phyloP scores from a whole-genome alignment of 1,140 invertebrate genomes.

The Nasonia vitripennis region DNA sequence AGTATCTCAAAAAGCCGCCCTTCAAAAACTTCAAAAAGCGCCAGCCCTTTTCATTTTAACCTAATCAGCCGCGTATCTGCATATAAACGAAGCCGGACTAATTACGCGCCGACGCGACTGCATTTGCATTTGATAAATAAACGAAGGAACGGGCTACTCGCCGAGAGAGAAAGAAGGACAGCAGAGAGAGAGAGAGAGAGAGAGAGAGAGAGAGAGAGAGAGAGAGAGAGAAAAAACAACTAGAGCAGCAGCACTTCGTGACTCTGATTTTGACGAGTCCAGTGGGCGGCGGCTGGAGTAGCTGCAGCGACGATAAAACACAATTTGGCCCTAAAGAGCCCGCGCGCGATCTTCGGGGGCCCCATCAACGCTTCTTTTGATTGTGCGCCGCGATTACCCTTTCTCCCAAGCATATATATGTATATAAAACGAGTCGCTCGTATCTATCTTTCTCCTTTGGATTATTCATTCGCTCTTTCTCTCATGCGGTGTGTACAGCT shows the following conservation, averaged over 20 bases:
- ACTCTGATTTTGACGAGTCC: slow-evolving; percentile 52
- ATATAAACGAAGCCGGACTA: slow-evolving; percentile 45
- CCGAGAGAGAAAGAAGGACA: neutral
- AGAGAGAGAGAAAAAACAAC: neutral
- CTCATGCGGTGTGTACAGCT: slow-evolving; percentile 53
- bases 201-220: neutral
- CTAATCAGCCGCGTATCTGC: slow-evolving; percentile 46
- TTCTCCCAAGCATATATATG: neutral
- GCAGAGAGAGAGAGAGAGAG: neutral
- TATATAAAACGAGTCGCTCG: slow-evolving; percentile 10
- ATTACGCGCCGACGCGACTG: slow-evolving; percentile 6
- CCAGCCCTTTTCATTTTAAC: slow-evolving; percentile 20
- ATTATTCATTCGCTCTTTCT: neutral
- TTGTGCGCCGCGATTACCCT: slow-evolving; percentile 37
- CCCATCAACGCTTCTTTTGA: slow-evolving; percentile 44
- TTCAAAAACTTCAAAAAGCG: slow-evolving; percentile 8
- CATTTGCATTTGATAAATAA: slow-evolving; percentile 47
- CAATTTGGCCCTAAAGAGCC: slow-evolving; percentile 48
- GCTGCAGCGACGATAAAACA: slow-evolving; percentile 45
- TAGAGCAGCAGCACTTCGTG: neutral
- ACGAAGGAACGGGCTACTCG: neutral
- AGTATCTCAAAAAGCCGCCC: neutral
- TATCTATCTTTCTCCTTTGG: neutral
- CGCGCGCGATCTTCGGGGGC: slow-evolving; percentile 28
- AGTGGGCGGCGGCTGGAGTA: slow-evolving; percentile 42